Percentiles rank a stretch among this genome's conserved stretches.
phyloP scores from a whole-genome alignment of 1,140 invertebrate genomes.

The Bilobella aurantiaca region DNA sequence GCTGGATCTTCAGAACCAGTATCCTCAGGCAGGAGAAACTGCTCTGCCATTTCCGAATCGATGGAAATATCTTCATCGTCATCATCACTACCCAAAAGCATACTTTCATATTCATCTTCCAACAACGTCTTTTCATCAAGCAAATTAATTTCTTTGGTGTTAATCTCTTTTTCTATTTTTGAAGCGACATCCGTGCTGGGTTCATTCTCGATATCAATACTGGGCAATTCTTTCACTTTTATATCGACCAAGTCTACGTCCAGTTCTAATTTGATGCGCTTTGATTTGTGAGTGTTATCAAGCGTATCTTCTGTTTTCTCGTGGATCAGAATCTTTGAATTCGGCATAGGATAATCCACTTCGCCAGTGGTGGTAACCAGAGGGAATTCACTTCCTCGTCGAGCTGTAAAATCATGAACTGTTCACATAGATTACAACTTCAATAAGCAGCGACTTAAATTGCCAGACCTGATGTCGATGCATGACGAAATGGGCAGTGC shows the following conservation, averaged over 20 bases:
- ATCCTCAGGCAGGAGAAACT: neutral
- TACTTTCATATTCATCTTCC: neutral
- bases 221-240: too few relatives aligned
- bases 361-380: too few relatives aligned
- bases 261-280: too few relatives aligned
- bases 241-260: too few relatives aligned
- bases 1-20: neutral
- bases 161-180: neutral
- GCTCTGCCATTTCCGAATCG: neutral
- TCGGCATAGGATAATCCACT: too few relatives aligned
- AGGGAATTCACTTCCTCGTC: too few relatives aligned
- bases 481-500: conserved; percentile 79
- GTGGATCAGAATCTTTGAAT: too few relatives aligned
- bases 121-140: neutral
- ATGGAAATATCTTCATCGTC: conserved; percentile 4
- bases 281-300: neutral
- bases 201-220: too few relatives aligned
- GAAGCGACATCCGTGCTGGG: neutral
- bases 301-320: too few relatives aligned
- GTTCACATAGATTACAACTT: neutral
- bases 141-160: neutral
- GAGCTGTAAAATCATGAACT: neutral
- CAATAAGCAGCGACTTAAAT: neutral
- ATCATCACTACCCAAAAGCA: neutral
- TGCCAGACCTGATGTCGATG: conserved; percentile 49